Percentiles rank a stretch among this genome's conserved stretches.
These are phyloP conservation scores for Spodoptera littoralis DNA, from an alignment of 2,888 invertebrate genomes.

Conservation along the genomic window DNA sequence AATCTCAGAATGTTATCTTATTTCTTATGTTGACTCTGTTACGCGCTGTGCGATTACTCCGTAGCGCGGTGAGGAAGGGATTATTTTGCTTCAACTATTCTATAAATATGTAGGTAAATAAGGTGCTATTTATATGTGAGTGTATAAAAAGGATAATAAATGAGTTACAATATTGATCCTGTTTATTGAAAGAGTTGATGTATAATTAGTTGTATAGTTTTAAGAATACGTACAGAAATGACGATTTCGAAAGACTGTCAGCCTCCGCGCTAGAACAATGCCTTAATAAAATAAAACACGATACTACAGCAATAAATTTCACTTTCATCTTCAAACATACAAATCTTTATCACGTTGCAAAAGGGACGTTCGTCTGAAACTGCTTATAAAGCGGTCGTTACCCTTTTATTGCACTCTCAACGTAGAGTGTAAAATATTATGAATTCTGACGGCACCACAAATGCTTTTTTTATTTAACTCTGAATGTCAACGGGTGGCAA, in stretches of 20 bases:
- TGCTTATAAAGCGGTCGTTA: conserved; percentile 22
- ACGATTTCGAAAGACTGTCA: too few relatives aligned
- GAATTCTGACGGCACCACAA: conserved; percentile 25
- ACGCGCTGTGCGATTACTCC: conserved; percentile 47
- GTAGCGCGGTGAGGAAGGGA: conserved; percentile 29
- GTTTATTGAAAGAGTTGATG: too few relatives aligned
- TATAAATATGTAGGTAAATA: conserved; percentile 35
- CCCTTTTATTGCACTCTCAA: conserved; percentile 30
- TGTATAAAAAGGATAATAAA: too few relatives aligned
- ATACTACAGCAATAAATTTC: conserved; percentile 4
- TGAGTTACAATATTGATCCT: too few relatives aligned
- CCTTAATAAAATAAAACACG: too few relatives aligned
- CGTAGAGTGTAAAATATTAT: conserved; percentile 26
- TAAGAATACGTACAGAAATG: too few relatives aligned
- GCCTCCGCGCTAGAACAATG: too few relatives aligned
- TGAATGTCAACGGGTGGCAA: conserved; percentile 4
- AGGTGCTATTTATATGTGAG: too few relatives aligned
- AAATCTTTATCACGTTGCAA: conserved; percentile 4
- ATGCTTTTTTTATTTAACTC: conserved; percentile 12
- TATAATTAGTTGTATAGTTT: too few relatives aligned
- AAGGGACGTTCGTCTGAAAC: conserved; percentile 9
- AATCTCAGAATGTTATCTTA: conserved; percentile 37
- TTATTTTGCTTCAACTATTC: conserved; percentile 36
- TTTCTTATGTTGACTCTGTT: conserved; percentile 46
- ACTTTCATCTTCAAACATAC: background rate